A percentile compares a stretch with the other conserved stretches of the same genome.
These are phyloP conservation scores for Drosophila murphyi DNA, from an alignment of 1,140 invertebrate genomes.

Conservation along the genomic window DNA sequence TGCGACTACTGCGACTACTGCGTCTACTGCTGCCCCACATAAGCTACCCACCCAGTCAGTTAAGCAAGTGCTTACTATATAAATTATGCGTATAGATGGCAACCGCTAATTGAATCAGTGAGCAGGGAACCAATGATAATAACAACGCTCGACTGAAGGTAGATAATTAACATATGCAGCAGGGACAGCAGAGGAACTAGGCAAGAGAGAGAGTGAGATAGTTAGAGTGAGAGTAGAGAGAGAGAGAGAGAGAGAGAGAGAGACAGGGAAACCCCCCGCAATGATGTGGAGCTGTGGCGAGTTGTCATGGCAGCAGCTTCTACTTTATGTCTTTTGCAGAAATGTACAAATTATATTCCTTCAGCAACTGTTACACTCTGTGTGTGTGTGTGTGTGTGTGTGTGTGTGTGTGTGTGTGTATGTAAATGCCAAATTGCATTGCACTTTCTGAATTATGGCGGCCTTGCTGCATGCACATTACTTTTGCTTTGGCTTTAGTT, in stretches of 20 bases:
- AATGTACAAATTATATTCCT: constrained; percentile 12
- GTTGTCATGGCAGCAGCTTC: constrained; percentile 39
- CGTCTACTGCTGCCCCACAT: constrained; percentile 58
- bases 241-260: neutral
- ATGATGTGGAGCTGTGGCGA: constrained; percentile 34
- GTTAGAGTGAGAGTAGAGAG: neutral
- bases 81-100: constrained; percentile 56
- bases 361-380: neutral
- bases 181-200: neutral
- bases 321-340: constrained; percentile 44
- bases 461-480: constrained; percentile 67
- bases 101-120: constrained; percentile 78
- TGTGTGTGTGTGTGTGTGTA: constrained; percentile 10
- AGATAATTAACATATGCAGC: constrained; percentile 74
- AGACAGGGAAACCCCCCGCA: constrained; percentile 10
- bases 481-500: constrained; percentile 29
- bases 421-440: constrained; percentile 66
- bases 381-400: neutral
- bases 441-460: constrained; percentile 67
- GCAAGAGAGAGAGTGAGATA: neutral
- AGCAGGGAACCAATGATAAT: constrained; percentile 41
- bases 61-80: constrained; percentile 30
- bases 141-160: constrained; percentile 51
- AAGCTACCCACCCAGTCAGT: constrained; percentile 29
- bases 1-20: neutral